phyloP scores from a whole-genome alignment of 2,888 invertebrate genomes.

The Heliconius erato region DNA sequence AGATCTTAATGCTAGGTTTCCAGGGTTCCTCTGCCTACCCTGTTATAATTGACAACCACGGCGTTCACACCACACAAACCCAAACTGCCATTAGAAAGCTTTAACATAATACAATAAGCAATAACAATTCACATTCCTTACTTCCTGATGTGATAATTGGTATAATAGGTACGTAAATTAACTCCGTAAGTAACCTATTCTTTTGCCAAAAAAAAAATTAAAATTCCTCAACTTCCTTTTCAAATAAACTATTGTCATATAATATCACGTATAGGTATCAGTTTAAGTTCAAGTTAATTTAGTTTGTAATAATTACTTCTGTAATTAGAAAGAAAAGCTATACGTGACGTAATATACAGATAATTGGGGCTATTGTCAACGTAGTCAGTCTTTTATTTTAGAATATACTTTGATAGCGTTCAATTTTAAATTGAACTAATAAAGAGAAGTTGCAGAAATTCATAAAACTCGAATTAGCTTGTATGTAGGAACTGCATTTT shows the following conservation, averaged over 20 bases:
- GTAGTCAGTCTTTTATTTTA: conserved; percentile 11
- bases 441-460: neutral
- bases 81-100: neutral
- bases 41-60: neutral
- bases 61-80: neutral
- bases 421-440: neutral
- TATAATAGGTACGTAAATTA: neutral
- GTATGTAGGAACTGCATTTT: too few relatives aligned
- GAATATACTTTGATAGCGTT: neutral
- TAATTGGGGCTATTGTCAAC: conserved; percentile 29
- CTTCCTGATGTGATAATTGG: neutral
- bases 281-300: conserved; percentile 8
- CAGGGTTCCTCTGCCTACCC: too few relatives aligned
- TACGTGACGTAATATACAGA: conserved; percentile 38
- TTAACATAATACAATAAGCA: neutral
- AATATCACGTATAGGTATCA: neutral
- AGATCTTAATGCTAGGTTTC: too few relatives aligned
- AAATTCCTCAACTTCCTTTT: neutral
- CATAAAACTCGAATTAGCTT: too few relatives aligned
- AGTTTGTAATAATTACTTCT: conserved; percentile 29
- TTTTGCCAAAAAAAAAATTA: neutral
- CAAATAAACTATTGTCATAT: neutral
- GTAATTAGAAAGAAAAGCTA: conserved; percentile 33
- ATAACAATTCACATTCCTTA: neutral
- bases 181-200: neutral